phyloP scores from a whole-genome alignment of 1,140 invertebrate genomes.

The Adelges cooleyi region DNA sequence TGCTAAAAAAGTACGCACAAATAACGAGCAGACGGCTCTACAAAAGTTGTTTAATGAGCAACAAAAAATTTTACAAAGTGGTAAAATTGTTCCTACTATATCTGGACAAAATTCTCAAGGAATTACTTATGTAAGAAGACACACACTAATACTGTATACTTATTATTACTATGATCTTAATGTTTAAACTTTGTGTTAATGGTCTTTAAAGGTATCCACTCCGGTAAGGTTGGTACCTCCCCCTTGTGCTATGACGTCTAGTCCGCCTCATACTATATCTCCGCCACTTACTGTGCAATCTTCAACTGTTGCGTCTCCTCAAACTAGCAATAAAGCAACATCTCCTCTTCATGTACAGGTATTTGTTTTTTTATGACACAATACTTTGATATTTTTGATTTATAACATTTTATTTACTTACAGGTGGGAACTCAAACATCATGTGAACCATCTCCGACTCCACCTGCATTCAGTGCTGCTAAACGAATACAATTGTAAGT shows the following conservation, averaged over 20 bases:
- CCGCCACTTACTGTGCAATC: slow-evolving; percentile 25
- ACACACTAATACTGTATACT: background rate
- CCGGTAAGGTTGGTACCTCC: slow-evolving; percentile 33
- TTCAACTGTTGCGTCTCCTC: slow-evolving; percentile 24
- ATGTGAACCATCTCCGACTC: slow-evolving; percentile 32
- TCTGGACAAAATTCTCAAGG: slow-evolving; percentile 37
- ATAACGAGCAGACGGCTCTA: slow-evolving; percentile 41
- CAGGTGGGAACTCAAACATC: slow-evolving; percentile 34
- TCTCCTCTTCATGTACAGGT: slow-evolving; percentile 34
- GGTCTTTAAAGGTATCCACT: slow-evolving; percentile 32
- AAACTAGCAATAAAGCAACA: slow-evolving; percentile 32
- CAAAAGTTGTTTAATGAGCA: slow-evolving; percentile 48
- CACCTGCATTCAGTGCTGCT: slow-evolving; percentile 29
- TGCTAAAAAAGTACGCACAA: slow-evolving; percentile 39
- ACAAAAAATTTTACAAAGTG: slow-evolving; percentile 48
- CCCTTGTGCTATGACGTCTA: slow-evolving; percentile 25
- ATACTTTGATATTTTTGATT: background rate
- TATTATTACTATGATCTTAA: no score
- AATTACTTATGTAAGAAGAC: slow-evolving; percentile 34
- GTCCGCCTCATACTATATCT: slow-evolving; percentile 14
- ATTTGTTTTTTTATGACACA: no score
- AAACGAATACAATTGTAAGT: slow-evolving; percentile 33
- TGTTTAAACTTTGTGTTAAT: background rate
- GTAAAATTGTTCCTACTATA: slow-evolving; percentile 48
- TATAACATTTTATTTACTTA: slow-evolving; percentile 15